Conservation (phyloP, 2,797 vertebrate genomes). For the Buphagus erythrorhynchus region DNA sequence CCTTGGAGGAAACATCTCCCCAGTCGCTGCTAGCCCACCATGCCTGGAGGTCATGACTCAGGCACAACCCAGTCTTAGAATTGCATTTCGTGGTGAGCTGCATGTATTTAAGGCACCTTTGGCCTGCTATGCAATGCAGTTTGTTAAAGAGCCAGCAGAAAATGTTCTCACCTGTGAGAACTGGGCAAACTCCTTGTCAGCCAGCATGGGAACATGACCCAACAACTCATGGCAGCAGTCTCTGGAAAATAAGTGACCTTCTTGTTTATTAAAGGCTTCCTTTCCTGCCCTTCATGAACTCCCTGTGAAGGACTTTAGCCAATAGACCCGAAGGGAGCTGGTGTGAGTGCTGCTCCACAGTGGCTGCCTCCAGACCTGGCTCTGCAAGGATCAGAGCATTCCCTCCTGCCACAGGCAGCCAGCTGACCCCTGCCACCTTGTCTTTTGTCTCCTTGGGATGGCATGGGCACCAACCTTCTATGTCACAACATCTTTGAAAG, state of each 20-base stretch:
- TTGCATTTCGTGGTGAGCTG: background rate
- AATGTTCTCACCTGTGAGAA: conserved; percentile 83
- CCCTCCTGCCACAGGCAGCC: background rate
- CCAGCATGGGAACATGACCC: conserved; percentile 86
- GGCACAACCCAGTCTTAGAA: background rate
- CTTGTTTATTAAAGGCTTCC: background rate
- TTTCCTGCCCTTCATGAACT: background rate
- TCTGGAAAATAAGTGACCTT: conserved; percentile 68
- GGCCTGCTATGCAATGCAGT: background rate
- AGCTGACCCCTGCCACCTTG: background rate
- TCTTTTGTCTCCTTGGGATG: background rate
- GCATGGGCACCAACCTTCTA: background rate
- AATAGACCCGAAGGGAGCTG: background rate
- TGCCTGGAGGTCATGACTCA: fast-evolving
- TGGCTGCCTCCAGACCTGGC: background rate
- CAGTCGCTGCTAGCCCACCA: background rate
- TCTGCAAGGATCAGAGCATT: background rate
- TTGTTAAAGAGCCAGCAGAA: background rate
- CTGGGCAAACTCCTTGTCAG: conserved; percentile 85
- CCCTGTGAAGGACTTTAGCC: background rate
- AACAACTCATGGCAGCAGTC: conserved; percentile 88
- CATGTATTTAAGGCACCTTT: background rate
- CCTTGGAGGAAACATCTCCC: background rate
- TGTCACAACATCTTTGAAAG: conserved; percentile 54
- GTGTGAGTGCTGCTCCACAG: background rate